Evolutionary conservation across 1,140 invertebrate genomes (phyloP).

Genomic region (Pseudobourletiella spinata): DNA sequence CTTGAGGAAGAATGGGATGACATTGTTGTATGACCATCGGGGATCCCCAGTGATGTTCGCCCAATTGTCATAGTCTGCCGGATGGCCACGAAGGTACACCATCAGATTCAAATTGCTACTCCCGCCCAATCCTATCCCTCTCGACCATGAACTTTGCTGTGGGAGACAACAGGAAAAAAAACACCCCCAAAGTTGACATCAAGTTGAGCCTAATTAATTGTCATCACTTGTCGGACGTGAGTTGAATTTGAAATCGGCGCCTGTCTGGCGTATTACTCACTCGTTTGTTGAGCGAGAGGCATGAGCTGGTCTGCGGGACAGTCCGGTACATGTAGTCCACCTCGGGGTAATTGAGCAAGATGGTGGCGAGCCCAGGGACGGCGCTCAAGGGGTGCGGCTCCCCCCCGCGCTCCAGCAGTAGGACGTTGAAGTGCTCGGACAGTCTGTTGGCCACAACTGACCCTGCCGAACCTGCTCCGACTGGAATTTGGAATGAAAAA

Average conservation of each 20-base stretch:
- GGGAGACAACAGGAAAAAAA: not conserved
- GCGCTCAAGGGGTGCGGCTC: conserved; percentile 39
- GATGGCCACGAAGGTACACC: conserved; percentile 55
- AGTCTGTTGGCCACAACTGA: conserved; percentile 47
- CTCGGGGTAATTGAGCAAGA: conserved; percentile 50
- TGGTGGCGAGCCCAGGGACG: conserved; percentile 47
- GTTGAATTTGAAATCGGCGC: no score
- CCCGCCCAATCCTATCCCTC: conserved; percentile 46
- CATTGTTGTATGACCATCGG: conserved; percentile 42
- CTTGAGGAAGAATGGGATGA: conserved; percentile 48
- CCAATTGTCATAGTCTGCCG: conserved; percentile 55
- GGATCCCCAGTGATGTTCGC: conserved; percentile 36
- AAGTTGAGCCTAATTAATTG: not conserved
- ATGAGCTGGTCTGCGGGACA: conserved; percentile 49
- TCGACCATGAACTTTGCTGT: conserved; percentile 41
- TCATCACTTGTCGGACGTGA: not conserved
- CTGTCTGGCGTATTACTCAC: not conserved
- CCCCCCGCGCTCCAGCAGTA: conserved; percentile 44
- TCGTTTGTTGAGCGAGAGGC: conserved; percentile 41
- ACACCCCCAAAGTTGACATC: not conserved
- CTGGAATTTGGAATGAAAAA: no score
- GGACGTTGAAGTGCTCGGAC: conserved; percentile 40
- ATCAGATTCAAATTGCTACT: conserved; percentile 56
- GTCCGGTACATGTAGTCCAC: conserved; percentile 60
- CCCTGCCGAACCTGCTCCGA: conserved; percentile 49